A percentile compares a stretch with the other conserved stretches of the same genome.
These are phyloP conservation scores for Drosophila pandora DNA, from an alignment of 1,140 invertebrate species.

Conservation along the genomic window DNA sequence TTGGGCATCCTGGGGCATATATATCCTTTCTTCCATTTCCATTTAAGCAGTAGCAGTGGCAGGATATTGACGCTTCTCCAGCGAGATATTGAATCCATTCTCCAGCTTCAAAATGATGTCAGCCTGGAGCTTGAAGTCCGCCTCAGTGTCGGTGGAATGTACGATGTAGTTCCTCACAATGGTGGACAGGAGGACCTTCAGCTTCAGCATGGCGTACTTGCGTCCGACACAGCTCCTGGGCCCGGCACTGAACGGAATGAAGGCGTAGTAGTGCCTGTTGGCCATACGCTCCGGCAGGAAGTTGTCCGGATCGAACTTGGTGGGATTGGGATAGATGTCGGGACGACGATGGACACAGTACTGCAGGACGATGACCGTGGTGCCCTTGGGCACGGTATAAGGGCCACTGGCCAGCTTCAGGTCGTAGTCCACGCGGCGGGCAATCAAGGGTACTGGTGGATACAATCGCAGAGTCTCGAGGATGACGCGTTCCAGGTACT, in stretches of 20 bases:
- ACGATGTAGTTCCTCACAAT: conserved; percentile 92
- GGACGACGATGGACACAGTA: conserved; percentile 91
- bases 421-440: conserved; percentile 89
- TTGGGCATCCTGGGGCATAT: neutral
- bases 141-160: conserved; percentile 87
- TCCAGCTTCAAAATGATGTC: conserved; percentile 92
- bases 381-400: conserved; percentile 84
- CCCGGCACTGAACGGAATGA: conserved; percentile 95
- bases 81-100: conserved; percentile 83
- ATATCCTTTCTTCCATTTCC: neutral
- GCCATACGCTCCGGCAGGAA: conserved; percentile 93
- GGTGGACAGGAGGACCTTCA: conserved; percentile 93
- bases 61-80: conserved; percentile 68
- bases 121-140: conserved; percentile 90
- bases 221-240: conserved; percentile 92
- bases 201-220: conserved; percentile 93
- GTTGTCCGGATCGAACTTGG: conserved; percentile 95
- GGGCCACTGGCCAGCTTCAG: conserved; percentile 85
- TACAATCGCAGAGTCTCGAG: conserved; percentile 91
- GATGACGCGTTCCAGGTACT: conserved; percentile 92
- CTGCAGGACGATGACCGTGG: conserved; percentile 88
- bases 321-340: conserved; percentile 92
- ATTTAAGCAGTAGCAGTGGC: conserved; percentile 47
- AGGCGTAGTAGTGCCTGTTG: conserved; percentile 93
- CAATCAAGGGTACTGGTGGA: conserved; percentile 92